Percentiles rank a stretch among this genome's conserved stretches.
Conservation (phyloP, 92 coral and sea anemone genomes). For the Phenganax stokvisi region DNA sequence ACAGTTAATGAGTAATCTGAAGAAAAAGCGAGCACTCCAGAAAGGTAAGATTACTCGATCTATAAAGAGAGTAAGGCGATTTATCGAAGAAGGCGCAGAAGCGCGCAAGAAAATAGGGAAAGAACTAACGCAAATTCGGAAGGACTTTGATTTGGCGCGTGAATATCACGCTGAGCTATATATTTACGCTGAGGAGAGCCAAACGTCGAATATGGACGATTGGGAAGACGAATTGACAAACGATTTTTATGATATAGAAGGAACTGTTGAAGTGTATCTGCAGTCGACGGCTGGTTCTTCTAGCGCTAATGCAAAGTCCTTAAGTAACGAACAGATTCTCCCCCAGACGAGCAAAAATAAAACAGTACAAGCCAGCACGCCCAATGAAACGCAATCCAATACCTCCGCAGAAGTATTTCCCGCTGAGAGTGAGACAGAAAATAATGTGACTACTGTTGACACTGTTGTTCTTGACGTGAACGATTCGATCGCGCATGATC, state of each 20-base stretch:
- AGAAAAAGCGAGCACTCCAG: constrained; percentile 12
- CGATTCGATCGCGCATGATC: not conserved
- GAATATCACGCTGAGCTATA: constrained; percentile 28
- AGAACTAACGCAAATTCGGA: constrained; percentile 34
- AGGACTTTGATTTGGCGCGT: constrained; percentile 29
- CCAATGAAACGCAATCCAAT: constrained; percentile 8
- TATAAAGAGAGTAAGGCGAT: constrained; percentile 33
- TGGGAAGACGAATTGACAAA: constrained; percentile 35
- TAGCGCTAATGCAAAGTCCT: constrained; percentile 5
- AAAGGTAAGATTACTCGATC: constrained; percentile 29
- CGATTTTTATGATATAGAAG: constrained; percentile 36
- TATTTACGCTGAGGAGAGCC: not conserved
- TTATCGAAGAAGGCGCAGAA: constrained; percentile 3
- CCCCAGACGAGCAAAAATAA: not conserved
- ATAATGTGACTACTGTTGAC: not conserved
- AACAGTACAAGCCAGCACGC: constrained; percentile 17
- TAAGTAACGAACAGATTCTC: constrained; percentile 5
- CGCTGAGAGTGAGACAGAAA: constrained; percentile 18
- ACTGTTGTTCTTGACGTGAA: not conserved
- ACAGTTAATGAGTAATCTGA: not conserved
- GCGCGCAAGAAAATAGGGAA: constrained; percentile 14
- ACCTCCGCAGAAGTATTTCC: constrained; percentile 10
- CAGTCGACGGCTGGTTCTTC: not conserved
- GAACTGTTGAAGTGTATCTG: constrained; percentile 24
- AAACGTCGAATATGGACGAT: constrained; percentile 26